Percentiles rank a stretch among this genome's conserved stretches.
Evolutionary conservation across 2,113 vertebrate species (phyloP).

Genomic region (Sminthopsis crassicaudata): DNA sequence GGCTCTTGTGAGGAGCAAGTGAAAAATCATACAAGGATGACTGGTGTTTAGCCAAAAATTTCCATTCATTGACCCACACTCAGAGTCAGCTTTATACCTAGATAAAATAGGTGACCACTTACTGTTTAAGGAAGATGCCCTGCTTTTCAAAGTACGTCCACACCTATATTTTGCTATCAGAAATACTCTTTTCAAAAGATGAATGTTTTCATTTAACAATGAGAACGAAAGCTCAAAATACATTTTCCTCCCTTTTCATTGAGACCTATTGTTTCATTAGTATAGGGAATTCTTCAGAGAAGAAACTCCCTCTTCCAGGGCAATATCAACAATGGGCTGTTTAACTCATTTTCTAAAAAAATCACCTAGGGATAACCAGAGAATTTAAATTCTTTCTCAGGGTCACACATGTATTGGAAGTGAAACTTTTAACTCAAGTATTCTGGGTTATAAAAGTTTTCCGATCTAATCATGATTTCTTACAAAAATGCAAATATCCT

Average conservation of each 20-base stretch:
- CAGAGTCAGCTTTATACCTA: background rate
- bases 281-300: background rate
- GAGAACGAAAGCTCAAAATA: background rate
- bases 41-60: background rate
- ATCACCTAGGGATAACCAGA: background rate
- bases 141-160: background rate
- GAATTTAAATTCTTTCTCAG: background rate
- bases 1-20: background rate
- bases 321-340: background rate
- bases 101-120: background rate
- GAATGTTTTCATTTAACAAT: constrained; percentile 27
- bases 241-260: background rate
- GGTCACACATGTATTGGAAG: background rate
- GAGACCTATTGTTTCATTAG: background rate
- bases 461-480: background rate
- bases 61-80: background rate
- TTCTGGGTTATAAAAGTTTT: background rate
- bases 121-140: background rate
- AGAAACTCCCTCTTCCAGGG: background rate
- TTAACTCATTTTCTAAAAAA: background rate
- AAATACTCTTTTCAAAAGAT: background rate
- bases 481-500: background rate
- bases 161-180: background rate
- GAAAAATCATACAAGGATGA: background rate
- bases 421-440: background rate